phyloP scores from a whole-genome alignment of 2,113 vertebrate genomes.

The cat (Felis catus) region F.catus_Fca126_mat1.0 CM031414.1:8744001-8744500 shows the following conservation, averaged over 20 bases:
- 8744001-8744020: background rate
- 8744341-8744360: too few species aligned
- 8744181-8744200: background rate
- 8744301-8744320: too few species aligned
- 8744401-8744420: background rate
- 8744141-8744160: background rate
- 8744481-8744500: background rate
- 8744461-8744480: background rate
- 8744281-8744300: too few species aligned
- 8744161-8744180: background rate
- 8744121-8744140: background rate
- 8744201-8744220: too few species aligned
- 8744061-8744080: rapidly evolving
- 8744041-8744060: background rate
- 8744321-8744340: background rate
- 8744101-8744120: background rate
- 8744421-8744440: background rate
- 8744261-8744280: too few species aligned
- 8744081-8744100: background rate
- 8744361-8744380: too few species aligned
- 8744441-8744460: too few species aligned
- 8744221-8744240: too few species aligned
- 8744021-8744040: background rate
- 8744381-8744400: too few species aligned
- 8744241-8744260: too few species aligned